Percentiles rank a stretch among this genome's conserved stretches.
phyloP scores from a whole-genome alignment of 2,888 invertebrate genomes.

The Pristionchus maxplancki region DNA sequence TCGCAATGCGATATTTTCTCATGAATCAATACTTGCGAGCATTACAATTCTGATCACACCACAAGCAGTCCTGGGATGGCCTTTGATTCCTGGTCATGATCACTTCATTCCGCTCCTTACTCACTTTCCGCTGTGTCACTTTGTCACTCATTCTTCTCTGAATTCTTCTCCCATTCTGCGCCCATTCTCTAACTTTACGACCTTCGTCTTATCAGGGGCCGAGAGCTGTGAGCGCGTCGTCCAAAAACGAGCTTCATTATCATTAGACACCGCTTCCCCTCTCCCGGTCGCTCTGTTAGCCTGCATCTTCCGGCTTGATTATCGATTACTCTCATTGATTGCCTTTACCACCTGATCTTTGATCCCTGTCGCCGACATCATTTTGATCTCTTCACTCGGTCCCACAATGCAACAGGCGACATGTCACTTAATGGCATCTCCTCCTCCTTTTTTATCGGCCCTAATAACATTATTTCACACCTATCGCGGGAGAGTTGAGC shows the following conservation, averaged over 20 bases:
- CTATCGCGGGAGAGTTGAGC: background rate
- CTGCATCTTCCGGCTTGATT: background rate
- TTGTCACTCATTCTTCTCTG: background rate
- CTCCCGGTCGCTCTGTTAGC: background rate
- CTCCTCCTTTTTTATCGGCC: background rate
- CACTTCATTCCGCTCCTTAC: background rate
- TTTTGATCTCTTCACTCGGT: background rate
- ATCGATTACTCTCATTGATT: background rate
- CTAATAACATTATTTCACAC: slow-evolving; percentile 37
- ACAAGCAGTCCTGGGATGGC: too few species aligned
- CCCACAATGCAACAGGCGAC: background rate
- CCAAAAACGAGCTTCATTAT: slow-evolving; percentile 41
- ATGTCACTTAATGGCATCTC: background rate
- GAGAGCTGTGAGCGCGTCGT: background rate
- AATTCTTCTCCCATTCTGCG: background rate
- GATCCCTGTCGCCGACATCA: background rate
- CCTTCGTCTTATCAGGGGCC: background rate
- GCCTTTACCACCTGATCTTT: background rate
- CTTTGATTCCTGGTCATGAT: background rate
- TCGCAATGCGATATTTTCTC: too few species aligned
- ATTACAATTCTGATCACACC: too few species aligned
- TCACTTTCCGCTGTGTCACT: slow-evolving; percentile 1
- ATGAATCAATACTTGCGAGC: too few species aligned
- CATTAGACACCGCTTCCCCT: background rate
- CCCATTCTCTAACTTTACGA: slow-evolving; percentile 47